Base-by-base conservation (phyloP, 1,140 invertebrate species). In the Pogonognathellus flavescens region DNA sequence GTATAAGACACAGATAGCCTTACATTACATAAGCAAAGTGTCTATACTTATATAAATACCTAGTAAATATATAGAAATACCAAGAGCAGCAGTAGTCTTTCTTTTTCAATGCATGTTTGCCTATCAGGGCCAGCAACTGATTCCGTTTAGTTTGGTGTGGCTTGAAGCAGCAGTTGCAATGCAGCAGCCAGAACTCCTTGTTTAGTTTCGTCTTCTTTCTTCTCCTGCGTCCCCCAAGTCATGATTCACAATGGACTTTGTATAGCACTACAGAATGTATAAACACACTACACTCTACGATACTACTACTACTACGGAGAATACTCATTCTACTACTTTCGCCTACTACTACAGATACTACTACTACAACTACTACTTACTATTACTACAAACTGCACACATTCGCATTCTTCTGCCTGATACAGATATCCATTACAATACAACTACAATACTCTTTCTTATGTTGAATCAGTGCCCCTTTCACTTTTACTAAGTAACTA, bases 201-300 rank as follows among this genome's bases (percentile, higher is more conserved):
- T 41, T 41, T 41, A 41, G 22, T 25, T 13, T 49, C 25, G 11
- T 41, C 66, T 25, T 72, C 31, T 72, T 72, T 50, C 31, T 50
- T 49, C 66, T 22, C 14, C 66, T 70, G 0, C 70, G 49, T 76
- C 41, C 31, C 70, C n/a, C 59, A 62, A 62, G 59, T 50, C 41
- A 76, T 50, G 16, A 76, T 76, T 76, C 70, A 76, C 70, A 76
- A 76, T 76, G 70, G 70, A 76, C 70, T 76, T 13, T 57, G n/a
- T 41, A 41, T 41, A 41, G 31, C 6, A 41, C 2, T 41, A 41
- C 2, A 41, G 31, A 6, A 41, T 41, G 31, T 41, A 41, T 41
- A 6, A 3, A 41, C 31, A 41, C 6, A 41, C n/a, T 41, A 41
- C 1, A 41, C 31, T 3, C 31, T 57, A 57, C 53, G 53, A 57